phyloP scores from a whole-genome alignment of 2,113 vertebrate species.

The Ptyas mucosa region DNA sequence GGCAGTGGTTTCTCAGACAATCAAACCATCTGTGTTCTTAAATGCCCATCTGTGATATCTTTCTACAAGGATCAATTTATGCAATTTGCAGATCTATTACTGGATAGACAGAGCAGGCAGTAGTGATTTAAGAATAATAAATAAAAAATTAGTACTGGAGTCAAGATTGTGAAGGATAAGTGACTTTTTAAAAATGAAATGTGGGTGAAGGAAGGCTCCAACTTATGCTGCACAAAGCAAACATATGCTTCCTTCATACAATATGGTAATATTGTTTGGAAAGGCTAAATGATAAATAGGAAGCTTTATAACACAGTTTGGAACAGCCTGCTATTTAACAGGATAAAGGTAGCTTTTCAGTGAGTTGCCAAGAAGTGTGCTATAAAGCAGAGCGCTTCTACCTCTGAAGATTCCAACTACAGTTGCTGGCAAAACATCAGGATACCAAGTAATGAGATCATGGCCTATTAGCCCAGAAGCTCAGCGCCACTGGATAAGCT shows the following conservation, averaged over 20 bases:
- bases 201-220: not conserved
- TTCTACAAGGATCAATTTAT: not conserved
- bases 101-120: not conserved
- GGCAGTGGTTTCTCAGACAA: not conserved
- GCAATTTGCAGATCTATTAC: not conserved
- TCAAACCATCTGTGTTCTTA: not conserved
- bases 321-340: not conserved
- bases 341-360: not conserved
- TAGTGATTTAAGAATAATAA: not conserved
- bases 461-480: not conserved
- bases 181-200: not conserved
- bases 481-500: not conserved
- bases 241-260: not conserved
- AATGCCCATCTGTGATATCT: not conserved
- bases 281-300: not conserved
- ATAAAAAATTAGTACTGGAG: not conserved
- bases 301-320: not conserved
- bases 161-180: not conserved
- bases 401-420: not conserved
- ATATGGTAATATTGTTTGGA: not conserved
- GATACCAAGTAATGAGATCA: not conserved
- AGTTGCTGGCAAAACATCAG: not conserved
- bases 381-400: not conserved
- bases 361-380: not conserved
- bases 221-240: not conserved